Base-by-base conservation (phyloP, 2,113 vertebrate species). In the Microcebus jonahi region DNA sequence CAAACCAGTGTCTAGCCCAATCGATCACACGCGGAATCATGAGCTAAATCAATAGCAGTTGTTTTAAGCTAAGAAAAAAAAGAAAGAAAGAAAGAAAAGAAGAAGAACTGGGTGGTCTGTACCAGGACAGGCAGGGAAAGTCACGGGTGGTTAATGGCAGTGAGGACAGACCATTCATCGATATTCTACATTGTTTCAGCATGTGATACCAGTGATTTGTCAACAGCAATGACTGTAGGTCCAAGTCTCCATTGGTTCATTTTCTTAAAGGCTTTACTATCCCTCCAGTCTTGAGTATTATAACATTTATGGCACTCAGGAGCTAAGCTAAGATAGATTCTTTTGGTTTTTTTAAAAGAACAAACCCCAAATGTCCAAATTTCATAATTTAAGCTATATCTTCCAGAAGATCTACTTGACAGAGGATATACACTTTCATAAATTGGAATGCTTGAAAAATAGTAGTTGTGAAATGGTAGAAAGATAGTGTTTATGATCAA, bases 311-410 rank as follows among this genome's bases (percentile, higher is more conserved):
- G 59, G 45, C 90, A 55, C 2, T 53, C 83, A 48, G 3, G 18
- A 92, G 15, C 31, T 76, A 85, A 91, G 15, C 31, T 76, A 85
- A 91, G n/a, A 14, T 70, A 53, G 42, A 65, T 92, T 86, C 21
- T 73, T 92, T 65, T 12, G 0, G 39, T 34, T 87, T 65, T 31
- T 39, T 73, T 57, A 5, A 55, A 93, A 82, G 36, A 59, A 73
- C 11, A 83, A 67, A 67, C 4, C 0, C 15, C 25, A 31, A 23
- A 5, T 87, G 48, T 68, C 95, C 29, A 81, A 27, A 48, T 95
- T 96, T 94, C 81, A 81, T 94, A 87, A 68, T 84, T 73, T 90
- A 95, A 91, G 84, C 57, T 81, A 11, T 82, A 6, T 42, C 14
- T 77, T 81, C 73, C 34, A 67, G 82, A 94, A 82, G 34, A 89